Base-by-base conservation (phyloP, 1,140 invertebrate genomes). In the Ostrea edulis region DNA sequence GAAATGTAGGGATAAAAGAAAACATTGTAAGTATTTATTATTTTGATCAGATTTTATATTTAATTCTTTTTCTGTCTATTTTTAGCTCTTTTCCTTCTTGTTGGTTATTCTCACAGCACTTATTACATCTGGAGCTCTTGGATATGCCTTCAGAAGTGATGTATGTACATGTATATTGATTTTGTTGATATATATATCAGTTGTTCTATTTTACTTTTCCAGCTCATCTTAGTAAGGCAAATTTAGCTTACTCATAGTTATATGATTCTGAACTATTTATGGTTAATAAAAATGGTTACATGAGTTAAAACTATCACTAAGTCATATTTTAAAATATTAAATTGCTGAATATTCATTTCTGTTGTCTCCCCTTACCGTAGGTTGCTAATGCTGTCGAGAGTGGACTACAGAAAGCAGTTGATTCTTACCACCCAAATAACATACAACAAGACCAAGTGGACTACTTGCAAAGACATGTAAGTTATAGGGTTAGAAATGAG, bases 51-150 rank as follows among this genome's bases (percentile, higher is more conserved):
- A 58, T 11, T 44, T 44, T 44, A 5, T 44, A 2, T 44, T 44
- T 58, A 11, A 58, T 58, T 58, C 55, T 4, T 20, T 62, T 35
- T 84, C 54, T 84, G n/a, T 88, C 83, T 55, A 86, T 81, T 90
- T 94, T 81, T 91, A 94, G 94, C 93, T 94, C 82, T 94, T 94
- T 89, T 90, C 90, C 17, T 83, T 94, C 20, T 89, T 94, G 17
- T 87, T 95, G 88, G 53, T 94, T 11, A 92, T 95, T 8, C 91
- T 95, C 71, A 87, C 93, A 62, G 94, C 92, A 77, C 92, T 94
- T 84, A 90, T 95, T 3, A 84, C 92, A n/a, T 93, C 92, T 85
- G 93, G 90, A 68, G 87, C 89, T 25, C 82, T 94, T n/a, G 94
- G 92, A 52, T 94, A 94, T 89, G 88, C 92, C 17, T 94, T 94